Percentiles rank a stretch among this genome's conserved stretches.
phyloP scores from a whole-genome alignment of 2,797 vertebrate species.

The Melanogrammus aeglefinus region DNA sequence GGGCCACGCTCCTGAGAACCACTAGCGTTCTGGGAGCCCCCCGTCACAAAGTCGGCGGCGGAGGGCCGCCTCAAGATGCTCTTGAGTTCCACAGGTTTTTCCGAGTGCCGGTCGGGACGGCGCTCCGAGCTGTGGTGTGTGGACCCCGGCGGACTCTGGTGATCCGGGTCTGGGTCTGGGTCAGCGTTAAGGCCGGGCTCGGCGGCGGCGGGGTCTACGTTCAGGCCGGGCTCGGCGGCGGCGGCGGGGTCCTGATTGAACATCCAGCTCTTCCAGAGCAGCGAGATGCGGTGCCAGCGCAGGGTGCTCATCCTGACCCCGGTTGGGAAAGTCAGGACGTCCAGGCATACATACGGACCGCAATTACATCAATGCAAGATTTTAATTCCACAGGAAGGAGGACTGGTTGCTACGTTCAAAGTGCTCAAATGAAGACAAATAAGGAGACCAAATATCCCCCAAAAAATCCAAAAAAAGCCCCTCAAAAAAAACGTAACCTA shows the following conservation, averaged over 20 bases:
- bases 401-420: not conserved
- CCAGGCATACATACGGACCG: conserved; percentile 41
- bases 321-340: conserved; percentile 54
- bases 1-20: conserved; percentile 53
- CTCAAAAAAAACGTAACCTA: not conserved
- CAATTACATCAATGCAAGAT: not conserved
- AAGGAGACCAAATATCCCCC: not conserved
- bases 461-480: not conserved
- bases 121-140: not conserved
- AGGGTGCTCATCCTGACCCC: conserved; percentile 76
- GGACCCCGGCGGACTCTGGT: not conserved
- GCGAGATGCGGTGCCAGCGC: conserved; percentile 78
- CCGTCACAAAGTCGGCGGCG: not conserved
- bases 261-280: conserved; percentile 86
- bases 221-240: conserved; percentile 34
- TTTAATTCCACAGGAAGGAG: not conserved
- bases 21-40: conserved; percentile 14
- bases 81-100: not conserved
- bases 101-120: not conserved
- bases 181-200: conserved; percentile 32
- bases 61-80: not conserved
- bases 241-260: conserved; percentile 81
- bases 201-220: conserved; percentile 18
- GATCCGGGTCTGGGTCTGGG: not conserved
- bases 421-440: not conserved